Percentiles rank a stretch among this genome's conserved stretches.
phyloP scores from a whole-genome alignment of 2,113 vertebrate genomes.

The Meleagris gallopavo region DNA sequence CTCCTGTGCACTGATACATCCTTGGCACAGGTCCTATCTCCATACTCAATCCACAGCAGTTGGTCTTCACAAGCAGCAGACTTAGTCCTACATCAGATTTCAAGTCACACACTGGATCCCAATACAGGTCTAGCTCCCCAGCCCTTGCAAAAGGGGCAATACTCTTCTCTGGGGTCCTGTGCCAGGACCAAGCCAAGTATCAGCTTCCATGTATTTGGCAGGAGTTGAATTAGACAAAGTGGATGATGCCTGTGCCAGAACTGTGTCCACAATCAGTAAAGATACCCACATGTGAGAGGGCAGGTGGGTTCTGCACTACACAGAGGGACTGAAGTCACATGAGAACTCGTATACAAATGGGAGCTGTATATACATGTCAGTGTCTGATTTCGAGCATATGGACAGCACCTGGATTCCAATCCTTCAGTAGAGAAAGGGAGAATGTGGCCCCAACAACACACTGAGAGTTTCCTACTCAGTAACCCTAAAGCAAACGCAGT shows the following conservation, averaged over 20 bases:
- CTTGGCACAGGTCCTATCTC: background rate
- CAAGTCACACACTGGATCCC: accelerated
- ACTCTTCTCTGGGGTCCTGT: background rate
- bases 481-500: background rate
- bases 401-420: background rate
- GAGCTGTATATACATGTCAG: accelerated
- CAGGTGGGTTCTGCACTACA: background rate
- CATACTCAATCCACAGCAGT: background rate
- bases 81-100: background rate
- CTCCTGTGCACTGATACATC: background rate
- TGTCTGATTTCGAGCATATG: background rate
- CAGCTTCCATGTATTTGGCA: background rate
- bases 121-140: background rate
- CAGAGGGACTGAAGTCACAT: background rate
- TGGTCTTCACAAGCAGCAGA: background rate
- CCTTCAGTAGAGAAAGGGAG: background rate
- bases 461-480: background rate
- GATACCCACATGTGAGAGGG: background rate
- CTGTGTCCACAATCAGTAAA: background rate
- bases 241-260: background rate
- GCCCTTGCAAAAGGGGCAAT: background rate
- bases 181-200: background rate
- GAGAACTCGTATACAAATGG: background rate
- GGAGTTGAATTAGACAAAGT: background rate
- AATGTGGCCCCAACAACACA: background rate